phyloP scores from a whole-genome alignment of 2,113 vertebrate genomes.

The Barnardius zonarius region DNA sequence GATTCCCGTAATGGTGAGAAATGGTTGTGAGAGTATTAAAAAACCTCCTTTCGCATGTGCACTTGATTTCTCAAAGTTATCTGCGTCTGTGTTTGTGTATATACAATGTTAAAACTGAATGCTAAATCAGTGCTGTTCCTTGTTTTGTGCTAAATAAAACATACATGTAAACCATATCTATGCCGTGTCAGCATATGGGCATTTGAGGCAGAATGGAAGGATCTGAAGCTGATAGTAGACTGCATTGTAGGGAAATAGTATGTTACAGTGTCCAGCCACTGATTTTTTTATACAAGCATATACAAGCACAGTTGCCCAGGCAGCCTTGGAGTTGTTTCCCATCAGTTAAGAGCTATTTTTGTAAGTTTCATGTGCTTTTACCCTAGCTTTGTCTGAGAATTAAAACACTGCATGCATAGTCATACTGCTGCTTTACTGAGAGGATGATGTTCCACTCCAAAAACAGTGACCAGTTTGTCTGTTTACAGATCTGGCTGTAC shows the following conservation, averaged over 20 bases:
- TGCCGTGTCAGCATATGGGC: background rate
- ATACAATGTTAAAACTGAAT: background rate
- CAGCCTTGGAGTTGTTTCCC: background rate
- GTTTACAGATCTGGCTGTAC: background rate
- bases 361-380: background rate
- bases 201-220: background rate
- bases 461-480: background rate
- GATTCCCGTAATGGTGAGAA: background rate
- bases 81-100: background rate
- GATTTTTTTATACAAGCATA: background rate
- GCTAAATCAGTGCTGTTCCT: background rate
- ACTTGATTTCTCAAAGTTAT: background rate
- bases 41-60: background rate
- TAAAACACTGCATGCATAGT: background rate
- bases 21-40: background rate
- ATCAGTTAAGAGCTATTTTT: background rate
- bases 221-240: background rate
- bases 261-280: background rate
- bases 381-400: background rate
- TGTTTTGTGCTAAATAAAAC: background rate
- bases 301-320: background rate
- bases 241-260: background rate
- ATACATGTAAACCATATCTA: background rate
- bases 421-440: background rate
- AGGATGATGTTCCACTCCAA: background rate